Conservation (phyloP, 2,888 invertebrate genomes). For the Rotaria macrura region DNA sequence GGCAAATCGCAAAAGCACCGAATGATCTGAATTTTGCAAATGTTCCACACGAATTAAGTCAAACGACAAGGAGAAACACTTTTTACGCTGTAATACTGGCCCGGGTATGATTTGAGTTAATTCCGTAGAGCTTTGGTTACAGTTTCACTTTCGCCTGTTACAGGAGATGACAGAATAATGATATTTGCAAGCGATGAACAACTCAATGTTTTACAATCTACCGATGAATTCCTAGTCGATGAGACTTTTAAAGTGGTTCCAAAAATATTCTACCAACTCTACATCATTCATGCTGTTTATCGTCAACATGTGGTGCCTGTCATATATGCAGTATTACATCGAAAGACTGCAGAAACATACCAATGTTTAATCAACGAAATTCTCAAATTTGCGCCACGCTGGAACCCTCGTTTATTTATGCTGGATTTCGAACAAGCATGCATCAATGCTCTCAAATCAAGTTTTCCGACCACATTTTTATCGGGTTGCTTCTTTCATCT, state of each 20-base stretch:
- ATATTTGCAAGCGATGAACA: not conserved
- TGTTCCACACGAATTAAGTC: not conserved
- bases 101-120: not conserved
- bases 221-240: not conserved
- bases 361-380: not conserved
- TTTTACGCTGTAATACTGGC: not conserved
- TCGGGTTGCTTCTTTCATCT: not conserved
- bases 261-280: not conserved
- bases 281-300: not conserved
- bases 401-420: not conserved
- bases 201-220: not conserved
- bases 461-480: not conserved
- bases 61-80: not conserved
- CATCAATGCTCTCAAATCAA: not conserved
- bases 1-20: not conserved
- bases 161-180: not conserved
- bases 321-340: not conserved
- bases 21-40: not conserved
- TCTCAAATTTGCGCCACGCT: not conserved
- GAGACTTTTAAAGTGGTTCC: not conserved
- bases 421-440: not conserved
- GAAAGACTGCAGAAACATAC: not conserved
- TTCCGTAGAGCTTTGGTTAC: not conserved
- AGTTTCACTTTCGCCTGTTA: too few relatives aligned
- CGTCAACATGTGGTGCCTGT: not conserved